Percentiles rank a stretch among this genome's conserved stretches.
These are phyloP conservation scores for Agrochola lota DNA, from an alignment of 2,888 invertebrate species.

Conservation along the genomic window DNA sequence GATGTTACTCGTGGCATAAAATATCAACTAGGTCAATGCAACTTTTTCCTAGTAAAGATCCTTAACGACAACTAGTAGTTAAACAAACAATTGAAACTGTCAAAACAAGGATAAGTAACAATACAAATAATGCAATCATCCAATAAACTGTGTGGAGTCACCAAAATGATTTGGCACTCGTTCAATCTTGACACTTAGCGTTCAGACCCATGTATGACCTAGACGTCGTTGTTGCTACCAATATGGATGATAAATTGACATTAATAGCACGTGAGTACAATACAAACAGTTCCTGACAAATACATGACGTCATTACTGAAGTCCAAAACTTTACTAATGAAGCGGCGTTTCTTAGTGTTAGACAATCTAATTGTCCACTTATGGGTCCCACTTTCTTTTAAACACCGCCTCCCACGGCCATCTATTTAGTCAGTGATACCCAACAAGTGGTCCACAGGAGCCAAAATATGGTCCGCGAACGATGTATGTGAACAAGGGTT, in stretches of 20 bases:
- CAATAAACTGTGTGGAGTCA: constrained; percentile 46
- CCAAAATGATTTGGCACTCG: constrained; percentile 58
- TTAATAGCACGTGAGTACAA: constrained; percentile 26
- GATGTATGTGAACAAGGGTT: too few species aligned
- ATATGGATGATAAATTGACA: constrained; percentile 42
- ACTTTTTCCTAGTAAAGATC: constrained; percentile 32
- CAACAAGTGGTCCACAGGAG: too few species aligned
- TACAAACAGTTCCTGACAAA: constrained; percentile 6
- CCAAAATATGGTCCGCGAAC: too few species aligned
- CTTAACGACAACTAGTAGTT: constrained; percentile 17
- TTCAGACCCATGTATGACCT: constrained; percentile 36
- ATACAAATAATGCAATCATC: constrained; percentile 58
- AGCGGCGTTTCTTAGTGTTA: constrained; percentile 47
- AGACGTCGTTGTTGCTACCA: constrained; percentile 34
- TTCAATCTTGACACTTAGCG: constrained; percentile 59
- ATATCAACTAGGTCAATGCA: constrained; percentile 29
- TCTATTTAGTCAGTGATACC: constrained; percentile 13
- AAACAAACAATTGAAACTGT: constrained; percentile 48
- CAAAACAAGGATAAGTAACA: constrained; percentile 46
- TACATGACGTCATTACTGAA: constrained; percentile 27
- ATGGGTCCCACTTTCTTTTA: constrained; percentile 56
- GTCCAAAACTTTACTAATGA: constrained; percentile 54
- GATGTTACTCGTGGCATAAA: not conserved
- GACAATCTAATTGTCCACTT: constrained; percentile 58
- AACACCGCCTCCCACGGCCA: constrained; percentile 54